These are phyloP conservation scores for Caenorhabditis brenneri DNA, from an alignment of 1,140 invertebrate species.

Conservation along the genomic window DNA sequence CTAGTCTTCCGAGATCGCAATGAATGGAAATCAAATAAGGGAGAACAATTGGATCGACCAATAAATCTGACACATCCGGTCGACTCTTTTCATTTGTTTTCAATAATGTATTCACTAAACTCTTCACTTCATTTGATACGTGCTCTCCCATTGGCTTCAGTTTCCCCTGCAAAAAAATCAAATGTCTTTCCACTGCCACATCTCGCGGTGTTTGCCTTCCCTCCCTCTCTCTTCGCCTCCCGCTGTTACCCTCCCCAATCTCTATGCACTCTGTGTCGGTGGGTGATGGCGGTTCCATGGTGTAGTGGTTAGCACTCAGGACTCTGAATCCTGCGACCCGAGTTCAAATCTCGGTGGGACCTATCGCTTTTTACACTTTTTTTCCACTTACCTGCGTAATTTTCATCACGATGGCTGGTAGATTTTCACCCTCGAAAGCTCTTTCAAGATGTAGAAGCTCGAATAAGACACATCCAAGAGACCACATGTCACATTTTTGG, in stretches of 20 bases:
- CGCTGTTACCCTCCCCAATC: neutral
- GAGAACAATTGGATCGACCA: neutral
- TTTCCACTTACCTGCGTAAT: conserved; percentile 72
- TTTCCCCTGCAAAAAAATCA: neutral
- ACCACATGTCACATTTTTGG: conserved; percentile 81
- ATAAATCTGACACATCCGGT: conserved; percentile 36
- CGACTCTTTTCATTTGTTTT: conserved; percentile 49
- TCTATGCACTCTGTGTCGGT: neutral
- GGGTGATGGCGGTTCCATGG: neutral
- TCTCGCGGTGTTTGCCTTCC: neutral
- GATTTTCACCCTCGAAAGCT: conserved; percentile 77
- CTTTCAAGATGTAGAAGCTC: conserved; percentile 77
- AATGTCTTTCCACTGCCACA: neutral
- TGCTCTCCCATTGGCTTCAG: conserved; percentile 44
- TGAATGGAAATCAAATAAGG: conserved; percentile 10
- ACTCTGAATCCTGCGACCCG: neutral
- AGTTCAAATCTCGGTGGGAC: conserved; percentile 33
- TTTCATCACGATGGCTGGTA: conserved; percentile 80
- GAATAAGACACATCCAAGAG: conserved; percentile 83
- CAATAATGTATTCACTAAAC: conserved; percentile 43
- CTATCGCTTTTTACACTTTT: conserved; percentile 34
- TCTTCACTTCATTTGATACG: conserved; percentile 14
- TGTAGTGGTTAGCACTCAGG: conserved; percentile 11
- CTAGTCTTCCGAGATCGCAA: conserved; percentile 7
- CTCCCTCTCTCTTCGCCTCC: too few relatives aligned